Evolutionary conservation across 1,140 invertebrate species (phyloP).

Genomic region (Hylyphantes graminicola): DNA sequence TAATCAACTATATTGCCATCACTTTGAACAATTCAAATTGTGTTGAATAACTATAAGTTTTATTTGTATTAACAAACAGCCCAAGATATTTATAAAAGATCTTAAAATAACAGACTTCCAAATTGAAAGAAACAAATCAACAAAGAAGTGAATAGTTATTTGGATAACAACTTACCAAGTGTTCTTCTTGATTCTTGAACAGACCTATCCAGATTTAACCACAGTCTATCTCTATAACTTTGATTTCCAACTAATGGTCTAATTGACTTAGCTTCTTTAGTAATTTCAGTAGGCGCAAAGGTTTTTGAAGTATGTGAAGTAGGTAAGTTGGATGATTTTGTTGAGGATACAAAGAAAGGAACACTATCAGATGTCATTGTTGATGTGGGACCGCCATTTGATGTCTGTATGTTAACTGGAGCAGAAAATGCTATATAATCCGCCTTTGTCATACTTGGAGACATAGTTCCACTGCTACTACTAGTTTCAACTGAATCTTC

Average conservation of each 20-base stretch:
- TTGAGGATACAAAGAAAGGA: neutral
- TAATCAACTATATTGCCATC: too few species aligned
- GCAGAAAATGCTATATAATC: constrained; percentile 53
- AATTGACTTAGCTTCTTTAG: constrained; percentile 27
- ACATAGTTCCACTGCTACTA: constrained; percentile 61
- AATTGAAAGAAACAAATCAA: neutral
- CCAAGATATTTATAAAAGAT: neutral
- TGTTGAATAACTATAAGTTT: too few species aligned
- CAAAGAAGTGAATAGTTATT: neutral
- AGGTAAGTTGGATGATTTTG: neutral
- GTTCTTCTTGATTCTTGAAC: constrained; percentile 37
- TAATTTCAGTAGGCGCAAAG: constrained; percentile 1
- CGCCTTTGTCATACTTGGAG: constrained; percentile 53
- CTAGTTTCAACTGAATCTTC: constrained; percentile 62
- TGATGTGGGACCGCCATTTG: neutral
- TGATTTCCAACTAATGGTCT: constrained; percentile 25
- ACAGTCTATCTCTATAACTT: constrained; percentile 46
- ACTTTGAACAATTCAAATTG: too few species aligned
- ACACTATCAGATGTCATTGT: neutral
- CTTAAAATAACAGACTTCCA: neutral
- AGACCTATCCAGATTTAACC: constrained; percentile 51
- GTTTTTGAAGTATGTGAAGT: neutral
- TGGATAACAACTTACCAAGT: constrained; percentile 22
- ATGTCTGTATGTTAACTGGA: constrained; percentile 37
- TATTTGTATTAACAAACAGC: neutral